These are phyloP conservation scores for Hirundo rustica DNA, from an alignment of 2,797 vertebrate genomes.

Conservation along the genomic window DNA sequence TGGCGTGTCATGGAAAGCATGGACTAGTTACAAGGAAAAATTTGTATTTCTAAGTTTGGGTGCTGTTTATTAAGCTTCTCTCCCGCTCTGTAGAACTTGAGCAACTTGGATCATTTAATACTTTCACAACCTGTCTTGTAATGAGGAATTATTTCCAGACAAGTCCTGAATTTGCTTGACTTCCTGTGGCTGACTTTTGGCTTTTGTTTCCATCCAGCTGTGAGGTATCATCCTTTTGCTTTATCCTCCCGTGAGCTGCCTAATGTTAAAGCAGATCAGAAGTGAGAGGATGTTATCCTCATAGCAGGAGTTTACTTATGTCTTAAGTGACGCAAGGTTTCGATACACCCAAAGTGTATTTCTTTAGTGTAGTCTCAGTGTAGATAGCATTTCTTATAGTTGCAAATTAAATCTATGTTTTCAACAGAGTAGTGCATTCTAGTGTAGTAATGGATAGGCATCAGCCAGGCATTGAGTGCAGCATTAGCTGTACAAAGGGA, in stretches of 20 bases:
- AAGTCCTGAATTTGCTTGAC: not conserved
- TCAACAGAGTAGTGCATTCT: not conserved
- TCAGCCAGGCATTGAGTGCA: not conserved
- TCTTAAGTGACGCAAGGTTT: not conserved
- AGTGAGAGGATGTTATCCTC: not conserved
- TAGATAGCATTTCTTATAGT: not conserved
- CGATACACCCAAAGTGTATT: not conserved
- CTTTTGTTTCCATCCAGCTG: constrained; percentile 8
- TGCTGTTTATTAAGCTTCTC: not conserved
- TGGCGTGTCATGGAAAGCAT: not conserved
- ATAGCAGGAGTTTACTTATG: not conserved
- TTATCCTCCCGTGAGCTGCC: not conserved
- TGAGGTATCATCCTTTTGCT: not conserved
- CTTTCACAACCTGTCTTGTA: not conserved
- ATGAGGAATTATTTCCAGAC: not conserved
- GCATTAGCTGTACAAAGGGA: not conserved
- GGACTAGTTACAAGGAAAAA: not conserved
- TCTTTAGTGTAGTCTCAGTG: not conserved
- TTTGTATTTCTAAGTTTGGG: not conserved
- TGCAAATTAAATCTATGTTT: not conserved
- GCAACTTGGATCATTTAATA: not conserved
- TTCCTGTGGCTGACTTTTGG: not conserved
- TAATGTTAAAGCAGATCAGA: not conserved
- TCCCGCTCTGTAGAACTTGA: not conserved
- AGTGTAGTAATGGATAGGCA: not conserved